Evolutionary conservation across 2,888 invertebrate species (phyloP).

Genomic region (Tenthredo livida): DNA sequence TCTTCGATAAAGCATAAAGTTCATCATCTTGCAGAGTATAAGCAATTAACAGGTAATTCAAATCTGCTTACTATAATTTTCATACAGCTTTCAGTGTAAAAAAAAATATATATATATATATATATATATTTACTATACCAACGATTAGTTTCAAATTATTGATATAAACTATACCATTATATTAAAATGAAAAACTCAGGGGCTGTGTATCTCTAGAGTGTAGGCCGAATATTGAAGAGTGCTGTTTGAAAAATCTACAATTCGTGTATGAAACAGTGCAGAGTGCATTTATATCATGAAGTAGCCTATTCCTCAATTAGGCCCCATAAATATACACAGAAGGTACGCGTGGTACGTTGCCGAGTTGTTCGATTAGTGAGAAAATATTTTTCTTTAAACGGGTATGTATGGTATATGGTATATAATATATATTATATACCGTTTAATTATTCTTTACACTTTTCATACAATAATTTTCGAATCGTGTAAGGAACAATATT

Average conservation of each 20-base stretch:
- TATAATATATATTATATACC: background rate
- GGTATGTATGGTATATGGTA: no score
- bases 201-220: background rate
- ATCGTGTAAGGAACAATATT: background rate
- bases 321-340: conserved; percentile 26
- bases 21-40: background rate
- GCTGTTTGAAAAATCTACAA: conserved; percentile 48
- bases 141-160: background rate
- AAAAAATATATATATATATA: no score
- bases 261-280: conserved; percentile 50
- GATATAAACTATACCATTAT: background rate
- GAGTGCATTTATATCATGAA: conserved; percentile 40
- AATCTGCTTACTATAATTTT: background rate
- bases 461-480: background rate
- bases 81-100: background rate
- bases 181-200: background rate
- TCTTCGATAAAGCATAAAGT: background rate
- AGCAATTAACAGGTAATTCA: background rate
- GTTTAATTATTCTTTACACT: conserved; percentile 4
- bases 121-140: background rate
- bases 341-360: background rate
- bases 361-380: conserved; percentile 7
- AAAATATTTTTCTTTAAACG: background rate
- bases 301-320: conserved; percentile 29
- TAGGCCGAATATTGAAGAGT: conserved; percentile 44